Evolutionary conservation across 1,140 invertebrate species (phyloP).

Genomic region (Apis cerana): DNA sequence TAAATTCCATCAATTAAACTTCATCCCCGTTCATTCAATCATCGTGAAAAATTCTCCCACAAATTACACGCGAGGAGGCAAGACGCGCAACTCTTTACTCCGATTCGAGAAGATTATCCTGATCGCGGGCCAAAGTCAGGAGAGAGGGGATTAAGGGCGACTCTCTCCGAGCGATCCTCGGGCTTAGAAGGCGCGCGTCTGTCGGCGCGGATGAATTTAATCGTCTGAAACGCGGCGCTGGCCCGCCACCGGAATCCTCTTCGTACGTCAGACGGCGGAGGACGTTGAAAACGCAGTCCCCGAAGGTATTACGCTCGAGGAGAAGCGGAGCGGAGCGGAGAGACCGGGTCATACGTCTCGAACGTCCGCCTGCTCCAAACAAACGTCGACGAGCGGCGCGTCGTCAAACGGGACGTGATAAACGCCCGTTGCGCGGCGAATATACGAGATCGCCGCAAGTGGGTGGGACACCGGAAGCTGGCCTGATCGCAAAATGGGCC

Average conservation of each 20-base stretch:
- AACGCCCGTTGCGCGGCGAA: conserved; percentile 47
- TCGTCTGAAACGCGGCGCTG: conserved; percentile 58
- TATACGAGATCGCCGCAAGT: conserved; percentile 49
- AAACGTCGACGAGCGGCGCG: conserved; percentile 58
- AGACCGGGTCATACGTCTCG: conserved; percentile 26
- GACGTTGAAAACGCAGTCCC: conserved; percentile 64
- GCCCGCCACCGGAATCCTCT: conserved; percentile 56
- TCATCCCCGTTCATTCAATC: background rate
- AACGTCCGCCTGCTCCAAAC: conserved; percentile 58
- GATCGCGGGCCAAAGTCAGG: conserved; percentile 45
- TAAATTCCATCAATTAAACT: too few species aligned
- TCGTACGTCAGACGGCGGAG: conserved; percentile 48
- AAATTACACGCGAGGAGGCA: background rate
- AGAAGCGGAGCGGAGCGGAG: background rate
- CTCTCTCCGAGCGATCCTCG: conserved; percentile 46
- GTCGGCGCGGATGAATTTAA: conserved; percentile 66
- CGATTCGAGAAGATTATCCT: conserved; percentile 56
- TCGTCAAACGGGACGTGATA: conserved; percentile 61
- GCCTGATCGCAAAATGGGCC: conserved; percentile 16
- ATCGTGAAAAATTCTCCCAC: background rate
- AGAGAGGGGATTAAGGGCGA: conserved; percentile 52
- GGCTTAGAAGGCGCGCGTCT: conserved; percentile 64
- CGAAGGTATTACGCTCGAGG: conserved; percentile 61
- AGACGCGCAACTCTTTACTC: background rate
- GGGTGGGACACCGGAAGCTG: conserved; percentile 21